A percentile compares a stretch with the other conserved stretches of the same genome.
phyloP scores from a whole-genome alignment of 2,113 vertebrate genomes.

The Diadophis punctatus region DNA sequence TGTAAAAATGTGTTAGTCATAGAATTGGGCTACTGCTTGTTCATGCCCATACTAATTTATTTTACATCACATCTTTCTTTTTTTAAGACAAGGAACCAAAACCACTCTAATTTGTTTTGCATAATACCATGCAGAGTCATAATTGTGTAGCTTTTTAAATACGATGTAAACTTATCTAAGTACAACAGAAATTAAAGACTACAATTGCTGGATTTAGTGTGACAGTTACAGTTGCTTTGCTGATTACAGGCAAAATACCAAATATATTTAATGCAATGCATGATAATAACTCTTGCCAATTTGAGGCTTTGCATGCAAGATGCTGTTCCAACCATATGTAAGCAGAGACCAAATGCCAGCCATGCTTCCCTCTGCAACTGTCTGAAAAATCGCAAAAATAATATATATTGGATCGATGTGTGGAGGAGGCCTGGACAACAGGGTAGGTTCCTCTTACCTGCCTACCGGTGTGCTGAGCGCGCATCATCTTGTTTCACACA shows the following conservation, averaged over 20 bases:
- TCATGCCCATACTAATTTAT: background rate
- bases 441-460: too few relatives aligned
- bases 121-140: conserved; percentile 4
- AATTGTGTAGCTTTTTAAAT: background rate
- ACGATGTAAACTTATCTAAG: background rate
- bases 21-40: background rate
- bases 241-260: background rate
- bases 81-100: background rate
- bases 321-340: conserved; percentile 31
- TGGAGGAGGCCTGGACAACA: background rate
- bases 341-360: background rate
- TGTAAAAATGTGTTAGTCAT: background rate
- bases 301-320: conserved; percentile 25
- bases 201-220: conserved; percentile 24
- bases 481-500: too few relatives aligned
- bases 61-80: background rate
- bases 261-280: conserved; percentile 37
- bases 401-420: background rate
- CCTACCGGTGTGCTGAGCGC: too few relatives aligned
- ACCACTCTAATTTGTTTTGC: background rate
- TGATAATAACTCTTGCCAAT: conserved; percentile 33
- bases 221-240: conserved; percentile 6
- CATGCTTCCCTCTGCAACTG: background rate
- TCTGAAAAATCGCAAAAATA: background rate
- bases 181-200: background rate